Base-by-base conservation (phyloP, 1,140 invertebrate species). In the Zaprionus lachaisei region DNA sequence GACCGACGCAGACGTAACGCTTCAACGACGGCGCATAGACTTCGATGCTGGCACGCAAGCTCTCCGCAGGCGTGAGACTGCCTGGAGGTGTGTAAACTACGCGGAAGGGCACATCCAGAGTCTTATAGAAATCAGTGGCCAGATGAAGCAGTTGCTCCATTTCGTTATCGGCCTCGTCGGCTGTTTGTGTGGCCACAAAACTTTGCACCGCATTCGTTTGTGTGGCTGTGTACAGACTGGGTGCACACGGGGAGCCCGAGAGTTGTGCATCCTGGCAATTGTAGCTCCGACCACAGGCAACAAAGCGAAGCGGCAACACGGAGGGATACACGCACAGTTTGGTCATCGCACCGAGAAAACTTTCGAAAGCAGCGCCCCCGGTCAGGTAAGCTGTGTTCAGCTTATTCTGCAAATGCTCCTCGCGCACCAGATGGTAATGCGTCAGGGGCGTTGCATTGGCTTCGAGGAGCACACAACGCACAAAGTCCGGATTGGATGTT, bases 401-500 rank as follows among this genome's bases (percentile, higher is more conserved):
- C 44, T 92, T 92, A 26, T 93, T 93, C 3, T 93, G 87, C 49
- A 93, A 54, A 1, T 93, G 89, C n/a, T 92, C 87, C 34, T 93
- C 89, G 41, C 93, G 65, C 3, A 96, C 79, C 1, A 94, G 74
- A 66, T 95, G 94, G n/a, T 94, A 91, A 17, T 93, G 72, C 0
- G 47, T 74, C 67, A 94, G 92, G 47, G 94, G 92, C 0, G 94
- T 86, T 5, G 94, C 94, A 76, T 94, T 94, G 4, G 85, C 96
- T 92, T 96, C 95, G 2, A 95, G 85, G 2, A 96, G 81, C 4
- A 95, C 77, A 80, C 95, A 95, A n/a, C 94, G 93, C 63, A 92
- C 90, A 84, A 96, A 96, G 93, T 96, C 95, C 9, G 95, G 92
- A 91, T 95, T 95, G 15, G 94, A 93, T 74, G 94, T 94, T 71